Conservation (phyloP, 2,113 vertebrate species). For the Apistogramma diplotaenia region DNA sequence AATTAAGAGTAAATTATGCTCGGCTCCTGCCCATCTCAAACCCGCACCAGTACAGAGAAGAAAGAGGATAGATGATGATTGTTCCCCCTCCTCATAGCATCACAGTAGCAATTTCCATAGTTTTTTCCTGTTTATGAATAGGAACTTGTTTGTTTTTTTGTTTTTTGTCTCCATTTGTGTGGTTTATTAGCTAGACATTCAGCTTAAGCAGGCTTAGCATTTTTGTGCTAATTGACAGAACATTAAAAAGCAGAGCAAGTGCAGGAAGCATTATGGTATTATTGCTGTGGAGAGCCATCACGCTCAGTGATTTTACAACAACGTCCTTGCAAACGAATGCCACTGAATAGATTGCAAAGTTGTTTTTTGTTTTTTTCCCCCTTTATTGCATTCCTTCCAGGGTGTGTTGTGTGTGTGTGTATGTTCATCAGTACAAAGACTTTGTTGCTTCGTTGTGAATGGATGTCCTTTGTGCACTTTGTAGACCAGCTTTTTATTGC, state of each 20-base stretch:
- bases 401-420: background rate
- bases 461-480: background rate
- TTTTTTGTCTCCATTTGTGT: background rate
- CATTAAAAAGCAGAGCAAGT: background rate
- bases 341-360: background rate
- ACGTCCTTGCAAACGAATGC: background rate
- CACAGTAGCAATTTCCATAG: background rate
- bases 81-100: background rate
- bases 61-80: background rate
- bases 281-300: background rate
- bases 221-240: background rate
- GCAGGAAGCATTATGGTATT: background rate
- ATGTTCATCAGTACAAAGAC: background rate
- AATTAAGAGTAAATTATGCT: constrained; percentile 41
- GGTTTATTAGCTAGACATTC: background rate
- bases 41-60: background rate
- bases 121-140: background rate
- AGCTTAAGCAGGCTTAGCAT: background rate
- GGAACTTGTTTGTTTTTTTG: background rate
- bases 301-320: background rate
- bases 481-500: background rate
- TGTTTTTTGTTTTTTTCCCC: background rate
- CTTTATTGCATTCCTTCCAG: background rate
- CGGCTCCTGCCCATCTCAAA: background rate
- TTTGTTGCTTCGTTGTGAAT: background rate